Evolutionary conservation across 1,140 invertebrate genomes (phyloP).

Genomic region (Drosophila grimshawi): DNA sequence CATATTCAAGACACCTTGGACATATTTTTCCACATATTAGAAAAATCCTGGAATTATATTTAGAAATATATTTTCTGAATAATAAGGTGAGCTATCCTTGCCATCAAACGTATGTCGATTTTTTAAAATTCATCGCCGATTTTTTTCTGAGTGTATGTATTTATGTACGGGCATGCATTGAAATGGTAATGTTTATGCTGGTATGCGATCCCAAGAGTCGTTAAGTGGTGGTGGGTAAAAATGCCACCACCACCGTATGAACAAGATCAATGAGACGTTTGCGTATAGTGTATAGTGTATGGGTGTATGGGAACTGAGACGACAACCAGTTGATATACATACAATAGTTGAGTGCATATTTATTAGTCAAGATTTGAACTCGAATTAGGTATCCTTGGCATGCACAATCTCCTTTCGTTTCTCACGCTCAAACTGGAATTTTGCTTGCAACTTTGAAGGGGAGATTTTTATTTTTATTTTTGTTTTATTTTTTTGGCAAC

Average conservation of each 20-base stretch:
- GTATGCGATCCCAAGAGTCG: conserved; percentile 52
- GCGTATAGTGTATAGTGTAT: conserved; percentile 15
- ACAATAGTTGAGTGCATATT: conserved; percentile 67
- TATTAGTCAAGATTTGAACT: conserved; percentile 72
- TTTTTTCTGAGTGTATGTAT: no score
- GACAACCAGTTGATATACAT: conserved; percentile 47
- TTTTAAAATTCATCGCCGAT: no score
- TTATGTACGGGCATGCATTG: conserved; percentile 50
- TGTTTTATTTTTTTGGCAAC: conserved; percentile 25
- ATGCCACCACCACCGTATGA: conserved; percentile 45
- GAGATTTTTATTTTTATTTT: neutral
- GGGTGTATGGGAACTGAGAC: conserved; percentile 50
- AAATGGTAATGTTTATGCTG: conserved; percentile 74
- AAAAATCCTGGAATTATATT: no score
- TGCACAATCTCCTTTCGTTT: conserved; percentile 40
- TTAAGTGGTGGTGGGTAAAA: conserved; percentile 41
- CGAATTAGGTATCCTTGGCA: conserved; percentile 9
- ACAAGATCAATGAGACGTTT: conserved; percentile 18
- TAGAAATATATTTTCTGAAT: no score
- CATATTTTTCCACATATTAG: no score
- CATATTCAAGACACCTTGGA: no score
- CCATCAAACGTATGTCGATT: no score
- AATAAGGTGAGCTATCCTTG: no score
- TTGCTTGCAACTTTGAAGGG: neutral
- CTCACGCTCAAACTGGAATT: conserved; percentile 53